A percentile compares a stretch with the other conserved stretches of the same genome.
Evolutionary conservation across 2,888 invertebrate species (phyloP).

Genomic region (Napeogenes inachia): DNA sequence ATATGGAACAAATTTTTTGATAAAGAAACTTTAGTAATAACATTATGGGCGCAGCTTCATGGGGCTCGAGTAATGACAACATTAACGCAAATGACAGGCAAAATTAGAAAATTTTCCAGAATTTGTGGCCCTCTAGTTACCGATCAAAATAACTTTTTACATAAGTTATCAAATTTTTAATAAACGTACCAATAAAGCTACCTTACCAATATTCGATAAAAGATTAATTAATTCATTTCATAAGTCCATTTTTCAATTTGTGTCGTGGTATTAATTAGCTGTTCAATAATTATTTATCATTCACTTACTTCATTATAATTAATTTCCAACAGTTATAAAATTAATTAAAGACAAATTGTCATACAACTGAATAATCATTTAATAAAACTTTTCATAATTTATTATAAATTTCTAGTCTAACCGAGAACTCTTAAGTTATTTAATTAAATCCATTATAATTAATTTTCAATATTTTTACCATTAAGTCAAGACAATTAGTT

Average conservation of each 20-base stretch:
- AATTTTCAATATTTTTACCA: too few relatives aligned
- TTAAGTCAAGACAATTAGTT: too few relatives aligned
- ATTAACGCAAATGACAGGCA: constrained; percentile 55
- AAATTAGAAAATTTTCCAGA: constrained; percentile 52
- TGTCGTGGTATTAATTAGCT: constrained; percentile 40
- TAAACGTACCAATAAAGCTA: constrained; percentile 52
- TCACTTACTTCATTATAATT: constrained; percentile 7
- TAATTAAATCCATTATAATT: too few relatives aligned
- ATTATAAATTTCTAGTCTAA: too few relatives aligned
- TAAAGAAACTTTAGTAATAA: constrained; percentile 35
- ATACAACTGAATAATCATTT: too few relatives aligned
- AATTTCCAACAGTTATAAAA: not conserved
- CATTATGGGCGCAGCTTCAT: constrained; percentile 33
- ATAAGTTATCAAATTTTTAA: constrained; percentile 53
- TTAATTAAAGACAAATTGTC: not conserved
- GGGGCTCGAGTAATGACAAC: constrained; percentile 47
- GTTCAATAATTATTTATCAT: constrained; percentile 48
- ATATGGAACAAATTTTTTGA: constrained; percentile 12
- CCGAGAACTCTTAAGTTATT: too few relatives aligned
- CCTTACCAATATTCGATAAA: constrained; percentile 40
- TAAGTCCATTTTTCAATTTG: constrained; percentile 49
- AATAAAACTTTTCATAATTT: too few relatives aligned
- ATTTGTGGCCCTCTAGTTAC: constrained; percentile 47
- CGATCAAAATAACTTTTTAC: constrained; percentile 48
- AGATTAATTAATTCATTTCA: constrained; percentile 59